Evolutionary conservation across 2,797 vertebrate species (phyloP), one percentile per base, ranked within the genome.

Genomic region (Brachyalestes nurse): DNA sequence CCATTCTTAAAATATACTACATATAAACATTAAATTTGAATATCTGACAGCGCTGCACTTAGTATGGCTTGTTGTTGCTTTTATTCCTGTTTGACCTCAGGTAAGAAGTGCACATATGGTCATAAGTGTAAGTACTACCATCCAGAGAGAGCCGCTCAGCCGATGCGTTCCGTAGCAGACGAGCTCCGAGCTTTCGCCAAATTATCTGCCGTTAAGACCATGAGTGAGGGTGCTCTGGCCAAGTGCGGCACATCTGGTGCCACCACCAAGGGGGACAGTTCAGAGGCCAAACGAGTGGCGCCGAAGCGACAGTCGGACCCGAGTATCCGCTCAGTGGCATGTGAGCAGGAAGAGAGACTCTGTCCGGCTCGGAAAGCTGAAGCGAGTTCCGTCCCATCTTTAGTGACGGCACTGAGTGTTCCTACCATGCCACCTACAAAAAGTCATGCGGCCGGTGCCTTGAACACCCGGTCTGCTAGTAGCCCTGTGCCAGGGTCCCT

Each of bases 101-200:
- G 98, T 86, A 99, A 99, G 94, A 99, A 99, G 93, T 99, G 98
- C 91, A 99, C 98, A 72, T 99, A 99, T 78, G 98, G 98, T 89
- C 98, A 99, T 90, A 99, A 99, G 93, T 99, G 98, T 93, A 99
- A 99, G 93, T 99, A 99, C 92, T 99, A 99, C 91, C 98, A 99
- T 85, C 98, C 98, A 9, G 98, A 99, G 90, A 96, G 98, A 77
- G 97, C 97, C 85, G 98, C 97, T 91, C 98, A 99, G 89, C 96
- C 97, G 2, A 95, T 95, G 93, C 95, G 97, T 78, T 97, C 98
- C 1, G 98, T 99, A 86, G 98, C 98, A 66, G 98, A 99, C 82
- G 98, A 99, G 88, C 97, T 99, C 82, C 94, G 98, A 88, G 98
- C 98, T 88, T 99, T 98, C 90, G 98, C 98, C 91, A 99, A 98